Evolutionary conservation across 2,113 vertebrate genomes (phyloP).

Genomic region (Megalops atlanticus): DNA sequence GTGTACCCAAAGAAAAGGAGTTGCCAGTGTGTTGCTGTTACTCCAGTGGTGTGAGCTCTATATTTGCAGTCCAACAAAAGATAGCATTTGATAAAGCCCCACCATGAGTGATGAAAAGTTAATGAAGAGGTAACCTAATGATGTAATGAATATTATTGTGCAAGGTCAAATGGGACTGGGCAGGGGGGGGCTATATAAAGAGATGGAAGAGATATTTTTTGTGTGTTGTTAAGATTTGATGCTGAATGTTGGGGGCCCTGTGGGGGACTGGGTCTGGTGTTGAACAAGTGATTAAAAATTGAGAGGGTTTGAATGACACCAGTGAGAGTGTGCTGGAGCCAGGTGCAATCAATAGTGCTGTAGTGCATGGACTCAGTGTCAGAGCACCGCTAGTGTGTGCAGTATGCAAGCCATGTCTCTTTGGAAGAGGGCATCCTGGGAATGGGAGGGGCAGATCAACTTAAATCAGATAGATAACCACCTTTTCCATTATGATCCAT

Average conservation of each 20-base stretch:
- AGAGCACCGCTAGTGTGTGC: constrained; percentile 2
- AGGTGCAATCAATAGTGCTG: constrained; percentile 64
- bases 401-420: background rate
- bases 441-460: background rate
- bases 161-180: constrained; percentile 73
- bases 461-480: too few species aligned
- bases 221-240: constrained; percentile 21
- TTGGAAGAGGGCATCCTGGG: background rate
- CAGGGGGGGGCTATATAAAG: constrained; percentile 24
- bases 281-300: constrained; percentile 72
- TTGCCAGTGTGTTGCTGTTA: background rate
- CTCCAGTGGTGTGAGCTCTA: constrained; percentile 1
- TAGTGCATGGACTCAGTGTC: constrained; percentile 43
- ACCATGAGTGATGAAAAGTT: constrained; percentile 82
- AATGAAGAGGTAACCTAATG: constrained; percentile 84
- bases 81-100: constrained; percentile 63
- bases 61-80: constrained; percentile 48
- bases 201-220: constrained; percentile 27
- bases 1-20: constrained; percentile 1
- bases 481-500: too few species aligned
- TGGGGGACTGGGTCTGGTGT: constrained; percentile 55
- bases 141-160: constrained; percentile 79
- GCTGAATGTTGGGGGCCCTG: constrained; percentile 14
- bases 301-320: constrained; percentile 70
- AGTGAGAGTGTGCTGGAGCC: constrained; percentile 58